Base-by-base conservation (phyloP, 2,113 vertebrate genomes). In the Sinocyclocheilus grahami region DNA sequence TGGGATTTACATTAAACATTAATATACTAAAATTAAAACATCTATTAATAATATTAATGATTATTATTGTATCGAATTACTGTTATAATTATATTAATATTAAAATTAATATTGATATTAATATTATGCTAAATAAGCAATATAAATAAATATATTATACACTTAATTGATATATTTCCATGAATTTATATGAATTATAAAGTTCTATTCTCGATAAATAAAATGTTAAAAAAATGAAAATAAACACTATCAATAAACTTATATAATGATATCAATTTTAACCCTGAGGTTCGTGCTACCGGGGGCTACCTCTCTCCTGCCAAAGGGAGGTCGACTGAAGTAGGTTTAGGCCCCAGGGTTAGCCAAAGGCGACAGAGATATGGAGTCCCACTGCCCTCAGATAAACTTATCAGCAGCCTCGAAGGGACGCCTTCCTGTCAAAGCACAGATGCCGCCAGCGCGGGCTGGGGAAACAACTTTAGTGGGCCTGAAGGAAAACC, bases 401-500 rank as follows among this genome's bases (percentile, higher is more conserved):
- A 87, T 88, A 91, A 92, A 91, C 79, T 92, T 88, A 91, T 86
- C 90, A 51, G 58, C 53, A 87, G 84, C 80, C 85, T 87, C 85
- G 22, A 77, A 87, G 51, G 86, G 53, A 83, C 78, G 79, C 69
- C 79, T 83, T 85, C 83, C 80, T 74, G 89, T 89, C 83, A 92
- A 88, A 90, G 75, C 79, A 76, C 83, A 80, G 83, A 88, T 85
- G 87, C 55, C 87, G 46, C 82, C 87, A 86, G 88, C 83, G 86
- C 78, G 80, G 86, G 83, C 67, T 86, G 24, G 86, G 86, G 89
- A 71, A 63, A 79, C 55, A 63, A 86, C 71, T 87, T 72, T 87
- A 86, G 63, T 37, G 82, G 83, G 74, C 78, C 63, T 78, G 33
- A 78, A 84, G 77, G 85, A 88, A 77, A 85, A 63, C 53, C 22